Evolutionary conservation across 2,797 vertebrate species (phyloP).

Genomic region (Falco berigora): DNA sequence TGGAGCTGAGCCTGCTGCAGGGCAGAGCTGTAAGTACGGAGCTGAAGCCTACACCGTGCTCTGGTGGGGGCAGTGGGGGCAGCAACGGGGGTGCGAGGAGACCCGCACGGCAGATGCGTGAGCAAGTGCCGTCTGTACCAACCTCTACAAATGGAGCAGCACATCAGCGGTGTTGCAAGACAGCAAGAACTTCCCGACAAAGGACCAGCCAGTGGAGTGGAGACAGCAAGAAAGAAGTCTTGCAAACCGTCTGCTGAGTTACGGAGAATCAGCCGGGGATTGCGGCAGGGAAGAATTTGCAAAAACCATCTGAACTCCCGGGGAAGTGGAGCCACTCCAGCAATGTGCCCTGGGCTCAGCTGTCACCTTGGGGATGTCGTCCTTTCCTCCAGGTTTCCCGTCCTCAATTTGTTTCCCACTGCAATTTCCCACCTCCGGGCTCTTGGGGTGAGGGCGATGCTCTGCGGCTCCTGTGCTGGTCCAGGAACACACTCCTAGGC

Average conservation of each 20-base stretch:
- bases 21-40: not conserved
- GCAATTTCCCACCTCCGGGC: not conserved
- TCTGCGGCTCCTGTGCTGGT: not conserved
- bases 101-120: rapidly evolving
- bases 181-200: not conserved
- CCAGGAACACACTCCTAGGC: not conserved
- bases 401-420: not conserved
- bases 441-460: rapidly evolving
- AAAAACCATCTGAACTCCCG: not conserved
- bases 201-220: rapidly evolving
- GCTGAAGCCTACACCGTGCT: not conserved
- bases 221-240: not conserved
- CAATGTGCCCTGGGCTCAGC: not conserved
- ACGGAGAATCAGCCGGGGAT: rapidly evolving
- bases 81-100: not conserved
- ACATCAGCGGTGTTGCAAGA: not conserved
- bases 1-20: not conserved
- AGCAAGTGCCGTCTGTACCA: rapidly evolving
- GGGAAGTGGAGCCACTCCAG: not conserved
- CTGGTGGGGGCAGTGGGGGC: not conserved
- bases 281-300: not conserved
- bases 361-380: not conserved
- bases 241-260: not conserved
- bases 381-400: not conserved
- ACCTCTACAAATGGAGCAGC: not conserved